These are phyloP conservation scores for Artemia sinica DNA, from an alignment of 2,888 invertebrate genomes.

Conservation along the genomic window DNA sequence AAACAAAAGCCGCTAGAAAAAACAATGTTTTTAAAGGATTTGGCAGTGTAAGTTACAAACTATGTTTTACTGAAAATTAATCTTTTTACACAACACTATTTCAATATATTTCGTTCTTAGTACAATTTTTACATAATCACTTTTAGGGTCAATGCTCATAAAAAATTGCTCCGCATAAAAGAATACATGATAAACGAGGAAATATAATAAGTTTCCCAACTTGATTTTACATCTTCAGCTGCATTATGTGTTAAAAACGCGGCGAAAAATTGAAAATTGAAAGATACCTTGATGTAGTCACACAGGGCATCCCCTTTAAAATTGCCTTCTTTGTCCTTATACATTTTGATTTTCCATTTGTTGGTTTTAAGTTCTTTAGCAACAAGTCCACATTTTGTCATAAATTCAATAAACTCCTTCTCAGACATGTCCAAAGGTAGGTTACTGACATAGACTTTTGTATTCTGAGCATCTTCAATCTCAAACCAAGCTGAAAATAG, in stretches of 20 bases:
- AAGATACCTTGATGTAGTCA: constrained; percentile 71
- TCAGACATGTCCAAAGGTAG: constrained; percentile 72
- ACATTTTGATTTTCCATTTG: constrained; percentile 77
- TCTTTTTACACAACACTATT: too few species aligned
- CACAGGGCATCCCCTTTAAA: constrained; percentile 92
- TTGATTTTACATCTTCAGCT: too few species aligned
- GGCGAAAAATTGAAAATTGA: background rate
- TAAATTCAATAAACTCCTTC: constrained; percentile 72
- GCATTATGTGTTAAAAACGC: background rate
- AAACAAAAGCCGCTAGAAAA: too few species aligned
- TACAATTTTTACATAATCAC: too few species aligned
- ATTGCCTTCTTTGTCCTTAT: constrained; percentile 58
- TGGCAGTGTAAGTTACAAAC: too few species aligned
- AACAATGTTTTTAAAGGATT: too few species aligned
- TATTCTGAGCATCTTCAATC: constrained; percentile 64
- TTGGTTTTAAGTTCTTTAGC: constrained; percentile 63
- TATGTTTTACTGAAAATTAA: too few species aligned
- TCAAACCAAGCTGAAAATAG: constrained; percentile 67
- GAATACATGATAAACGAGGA: too few species aligned
- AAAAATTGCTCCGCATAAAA: too few species aligned
- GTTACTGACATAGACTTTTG: constrained; percentile 88
- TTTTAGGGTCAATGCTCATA: too few species aligned
- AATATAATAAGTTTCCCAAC: too few species aligned
- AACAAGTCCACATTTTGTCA: constrained; percentile 90
- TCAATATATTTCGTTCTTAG: too few species aligned